Evolutionary conservation across 2,888 invertebrate genomes (phyloP).

Genomic region (Camponotus fellah): DNA sequence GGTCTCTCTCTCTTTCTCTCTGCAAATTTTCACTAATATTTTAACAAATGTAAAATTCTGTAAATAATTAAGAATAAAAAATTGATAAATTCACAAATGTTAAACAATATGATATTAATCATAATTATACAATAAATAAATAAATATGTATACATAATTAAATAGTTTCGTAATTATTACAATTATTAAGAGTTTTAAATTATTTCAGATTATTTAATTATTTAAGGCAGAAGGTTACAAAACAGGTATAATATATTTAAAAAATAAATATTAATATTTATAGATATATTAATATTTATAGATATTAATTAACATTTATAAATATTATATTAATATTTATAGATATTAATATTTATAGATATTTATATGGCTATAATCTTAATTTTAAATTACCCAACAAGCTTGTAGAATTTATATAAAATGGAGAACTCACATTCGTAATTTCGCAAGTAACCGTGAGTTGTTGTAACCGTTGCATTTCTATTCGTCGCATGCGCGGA

Average conservation of each 20-base stretch:
- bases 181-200: not conserved
- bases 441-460: slow-evolving; percentile 58
- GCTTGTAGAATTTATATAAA: not conserved
- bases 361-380: not conserved
- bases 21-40: not conserved
- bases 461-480: slow-evolving; percentile 66
- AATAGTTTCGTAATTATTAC: not conserved
- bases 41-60: not conserved
- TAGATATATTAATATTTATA: not conserved
- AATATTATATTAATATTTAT: not conserved
- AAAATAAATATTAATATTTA: not conserved
- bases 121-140: not conserved
- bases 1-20: too few species aligned
- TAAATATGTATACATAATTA: not conserved
- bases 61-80: not conserved
- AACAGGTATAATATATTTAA: not conserved
- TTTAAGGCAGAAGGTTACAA: too few species aligned
- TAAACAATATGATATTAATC: not conserved
- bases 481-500: slow-evolving; percentile 77
- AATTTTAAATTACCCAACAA: not conserved
- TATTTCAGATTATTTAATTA: not conserved
- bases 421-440: not conserved
- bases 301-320: not conserved
- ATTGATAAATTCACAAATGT: not conserved
- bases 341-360: not conserved